Evolutionary conservation across 2,888 invertebrate species (phyloP).

Genomic region (Scotopteryx bipunctaria): DNA sequence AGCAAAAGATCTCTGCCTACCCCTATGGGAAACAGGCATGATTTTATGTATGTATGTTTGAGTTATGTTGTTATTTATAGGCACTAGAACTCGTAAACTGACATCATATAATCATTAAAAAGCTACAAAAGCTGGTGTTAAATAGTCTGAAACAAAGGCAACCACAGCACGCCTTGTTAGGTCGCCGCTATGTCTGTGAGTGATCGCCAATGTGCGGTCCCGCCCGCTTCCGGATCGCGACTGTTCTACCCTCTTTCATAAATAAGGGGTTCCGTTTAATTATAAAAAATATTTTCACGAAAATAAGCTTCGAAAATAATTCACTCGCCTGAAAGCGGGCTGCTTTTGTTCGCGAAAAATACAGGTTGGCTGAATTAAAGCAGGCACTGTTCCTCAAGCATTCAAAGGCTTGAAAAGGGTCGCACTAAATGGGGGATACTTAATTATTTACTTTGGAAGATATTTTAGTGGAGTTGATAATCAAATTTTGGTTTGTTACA

Average conservation of each 20-base stretch:
- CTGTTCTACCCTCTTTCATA: constrained; percentile 54
- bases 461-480: constrained; percentile 12
- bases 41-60: no score
- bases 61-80: no score
- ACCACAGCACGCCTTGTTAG: no score
- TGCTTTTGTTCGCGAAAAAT: constrained; percentile 36
- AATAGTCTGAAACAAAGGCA: no score
- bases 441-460: constrained; percentile 18
- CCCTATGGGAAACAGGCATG: no score
- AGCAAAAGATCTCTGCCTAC: no score
- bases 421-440: constrained; percentile 21
- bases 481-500: constrained; percentile 9
- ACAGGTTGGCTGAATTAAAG: constrained; percentile 17
- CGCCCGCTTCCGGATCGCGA: constrained; percentile 28
- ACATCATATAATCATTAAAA: no score
- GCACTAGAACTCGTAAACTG: no score
- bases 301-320: constrained; percentile 36
- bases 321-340: constrained; percentile 24
- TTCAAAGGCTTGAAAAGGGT: constrained; percentile 22
- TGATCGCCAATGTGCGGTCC: neutral
- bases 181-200: no score
- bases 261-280: constrained; percentile 39
- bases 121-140: no score
- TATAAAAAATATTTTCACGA: constrained; percentile 33
- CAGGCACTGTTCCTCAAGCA: constrained; percentile 10